phyloP scores from a whole-genome alignment of 2,888 invertebrate genomes.

The Pristionchus fissidentatus region DNA sequence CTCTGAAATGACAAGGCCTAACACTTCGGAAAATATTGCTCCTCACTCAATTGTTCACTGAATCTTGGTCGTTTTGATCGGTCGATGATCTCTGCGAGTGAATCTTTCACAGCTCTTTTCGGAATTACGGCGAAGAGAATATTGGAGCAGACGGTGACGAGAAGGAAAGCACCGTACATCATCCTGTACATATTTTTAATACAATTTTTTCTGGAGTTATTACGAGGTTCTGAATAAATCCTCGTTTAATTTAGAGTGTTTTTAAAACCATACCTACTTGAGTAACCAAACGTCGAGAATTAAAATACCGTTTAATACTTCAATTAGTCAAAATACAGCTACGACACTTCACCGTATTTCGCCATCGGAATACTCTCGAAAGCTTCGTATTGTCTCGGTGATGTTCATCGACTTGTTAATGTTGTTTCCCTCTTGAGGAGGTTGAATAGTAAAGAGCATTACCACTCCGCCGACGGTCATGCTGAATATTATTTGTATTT shows the following conservation, averaged over 20 bases:
- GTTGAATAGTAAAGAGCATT: neutral
- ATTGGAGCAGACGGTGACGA: conserved; percentile 48
- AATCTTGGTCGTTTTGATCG: neutral
- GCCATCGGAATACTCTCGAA: neutral
- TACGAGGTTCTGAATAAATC: too few species aligned
- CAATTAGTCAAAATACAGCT: too few species aligned
- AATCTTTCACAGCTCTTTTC: conserved; percentile 31
- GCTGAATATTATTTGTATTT: neutral
- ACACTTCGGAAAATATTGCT: neutral
- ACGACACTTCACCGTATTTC: conserved; percentile 14
- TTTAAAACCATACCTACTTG: too few species aligned
- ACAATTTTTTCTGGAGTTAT: too few species aligned
- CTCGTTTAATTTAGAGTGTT: too few species aligned
- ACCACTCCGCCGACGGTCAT: neutral
- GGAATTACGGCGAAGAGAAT: conserved; percentile 50
- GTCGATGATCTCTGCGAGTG: conserved; percentile 22
- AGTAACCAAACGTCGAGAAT: too few species aligned
- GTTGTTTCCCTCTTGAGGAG: neutral
- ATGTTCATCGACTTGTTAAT: neutral
- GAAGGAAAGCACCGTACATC: conserved; percentile 38
- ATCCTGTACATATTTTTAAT: neutral
- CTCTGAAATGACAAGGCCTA: neutral
- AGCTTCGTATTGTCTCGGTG: neutral
- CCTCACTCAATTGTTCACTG: conserved; percentile 1
- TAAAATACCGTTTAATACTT: too few species aligned